These are phyloP conservation scores for Galerucella calmariensis DNA, from an alignment of 2,888 invertebrate genomes.

Conservation along the genomic window DNA sequence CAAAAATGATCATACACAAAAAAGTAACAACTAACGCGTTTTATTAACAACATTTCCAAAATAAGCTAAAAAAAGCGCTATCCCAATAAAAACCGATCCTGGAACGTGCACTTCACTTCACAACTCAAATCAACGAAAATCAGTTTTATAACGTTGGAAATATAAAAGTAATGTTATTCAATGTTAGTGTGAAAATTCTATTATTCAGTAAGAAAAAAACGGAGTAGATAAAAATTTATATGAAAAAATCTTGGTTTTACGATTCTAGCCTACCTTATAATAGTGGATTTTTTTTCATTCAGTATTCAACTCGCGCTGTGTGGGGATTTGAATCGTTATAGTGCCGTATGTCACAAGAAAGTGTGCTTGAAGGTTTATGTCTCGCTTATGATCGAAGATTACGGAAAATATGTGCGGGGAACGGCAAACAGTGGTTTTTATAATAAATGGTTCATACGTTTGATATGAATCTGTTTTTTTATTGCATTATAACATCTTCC, in stretches of 20 bases:
- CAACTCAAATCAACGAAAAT: no score
- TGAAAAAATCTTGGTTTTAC: slow-evolving; percentile 29
- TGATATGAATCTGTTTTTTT: background rate
- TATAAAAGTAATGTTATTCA: no score
- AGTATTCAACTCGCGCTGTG: slow-evolving; percentile 54
- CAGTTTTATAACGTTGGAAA: no score
- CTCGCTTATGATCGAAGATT: slow-evolving; percentile 50
- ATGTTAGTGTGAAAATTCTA: slow-evolving; percentile 9
- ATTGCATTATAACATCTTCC: background rate
- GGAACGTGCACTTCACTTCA: no score
- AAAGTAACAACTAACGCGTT: no score
- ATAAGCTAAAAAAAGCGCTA: no score
- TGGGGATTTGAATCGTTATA: slow-evolving; percentile 56
- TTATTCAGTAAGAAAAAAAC: slow-evolving; percentile 21
- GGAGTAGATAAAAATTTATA: slow-evolving; percentile 20
- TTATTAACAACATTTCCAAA: no score
- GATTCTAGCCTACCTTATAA: slow-evolving; percentile 48
- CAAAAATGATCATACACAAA: no score
- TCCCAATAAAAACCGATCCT: no score
- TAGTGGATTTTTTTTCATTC: slow-evolving; percentile 56
- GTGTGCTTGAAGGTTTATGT: slow-evolving; percentile 42
- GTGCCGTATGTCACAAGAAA: slow-evolving; percentile 50
- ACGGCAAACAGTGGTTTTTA: slow-evolving; percentile 44
- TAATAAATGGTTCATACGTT: slow-evolving; percentile 7
- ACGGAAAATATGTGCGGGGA: slow-evolving; percentile 48